Base-by-base conservation (phyloP, 1,140 invertebrate species). In the Monochamus saltuarius region DNA sequence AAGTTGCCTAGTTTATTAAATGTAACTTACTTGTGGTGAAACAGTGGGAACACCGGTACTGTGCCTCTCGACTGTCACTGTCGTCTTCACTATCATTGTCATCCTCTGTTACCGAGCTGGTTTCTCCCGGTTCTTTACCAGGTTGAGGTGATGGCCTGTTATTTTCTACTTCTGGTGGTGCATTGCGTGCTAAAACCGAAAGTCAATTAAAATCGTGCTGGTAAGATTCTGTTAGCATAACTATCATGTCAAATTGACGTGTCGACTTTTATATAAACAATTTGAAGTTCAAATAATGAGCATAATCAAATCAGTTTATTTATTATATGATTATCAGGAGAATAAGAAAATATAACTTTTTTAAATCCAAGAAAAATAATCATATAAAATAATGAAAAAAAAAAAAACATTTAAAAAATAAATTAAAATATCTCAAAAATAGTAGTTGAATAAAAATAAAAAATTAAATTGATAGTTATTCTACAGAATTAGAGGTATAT, bases 41-140 rank as follows among this genome's bases (percentile, higher is more conserved):
- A 61, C 81, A 84, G 53, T 82, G 81, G 13, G 80, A 79, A 62
- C 81, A 83, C 16, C 74, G 59, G 60, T 73, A 77, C 35, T 75
- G 72, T 4, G 72, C 83, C 67, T 91, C 88, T 64, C 89, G 82
- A 56, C 92, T 94, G 94, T 94, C 75, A 90, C 96, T 78, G 95
- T 95, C 77, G 95, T 94, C 75, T 95, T 92, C 59, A 91, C 95
- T 76, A 89, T 88, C 63, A 49, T 73, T 72, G 74, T 97, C 95
- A 81, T 95, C 92, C 78, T 97, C 94, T 69, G 91, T 96, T 51
- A 93, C 92, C 51, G 93, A 96, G 81, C 92, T 96, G 68, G 89
- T 88, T 76, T 89, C 88, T 10, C 85, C 84, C 1, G 80, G 79
- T 75, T 85, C 84, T 65, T 82, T 75, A 7, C 68, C 73, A 74